Conservation (phyloP, 2,113 vertebrate genomes). For the Caranx ignobilis region DNA sequence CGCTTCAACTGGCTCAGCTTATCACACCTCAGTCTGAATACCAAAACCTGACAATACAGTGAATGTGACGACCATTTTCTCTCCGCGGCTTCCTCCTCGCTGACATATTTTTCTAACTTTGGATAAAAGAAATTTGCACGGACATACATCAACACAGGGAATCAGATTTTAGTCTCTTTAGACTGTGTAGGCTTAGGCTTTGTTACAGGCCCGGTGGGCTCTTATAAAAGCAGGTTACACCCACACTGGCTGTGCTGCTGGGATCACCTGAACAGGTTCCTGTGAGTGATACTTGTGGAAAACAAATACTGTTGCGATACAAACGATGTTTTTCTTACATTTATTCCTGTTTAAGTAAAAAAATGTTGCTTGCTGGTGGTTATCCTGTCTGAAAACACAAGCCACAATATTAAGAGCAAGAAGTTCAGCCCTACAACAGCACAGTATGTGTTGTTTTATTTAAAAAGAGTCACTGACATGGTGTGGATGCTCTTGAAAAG, state of each 20-base stretch:
- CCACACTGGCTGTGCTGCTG: background rate
- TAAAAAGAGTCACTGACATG: conserved; percentile 8
- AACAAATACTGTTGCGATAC: background rate
- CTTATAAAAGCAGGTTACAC: conserved; percentile 2
- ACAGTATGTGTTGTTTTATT: background rate
- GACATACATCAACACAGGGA: conserved; percentile 6
- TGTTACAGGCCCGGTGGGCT: background rate
- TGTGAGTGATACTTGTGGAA: background rate
- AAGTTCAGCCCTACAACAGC: background rate
- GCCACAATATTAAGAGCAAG: background rate
- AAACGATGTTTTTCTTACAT: background rate
- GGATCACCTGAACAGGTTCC: conserved; percentile 20
- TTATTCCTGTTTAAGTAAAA: background rate
- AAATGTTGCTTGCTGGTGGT: background rate
- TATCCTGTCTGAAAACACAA: background rate
- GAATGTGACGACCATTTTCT: conserved; percentile 26
- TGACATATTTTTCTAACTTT: background rate
- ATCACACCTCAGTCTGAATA: conserved; percentile 73
- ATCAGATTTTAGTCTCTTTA: background rate
- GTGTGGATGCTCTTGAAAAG: conserved; percentile 10
- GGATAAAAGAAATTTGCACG: conserved; percentile 19
- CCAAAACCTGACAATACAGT: conserved; percentile 58
- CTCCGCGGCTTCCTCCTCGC: conserved; percentile 13
- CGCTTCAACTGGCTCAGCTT: conserved; percentile 76
- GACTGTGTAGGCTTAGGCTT: background rate